phyloP scores from a whole-genome alignment of 2,888 invertebrate genomes.

The Dicycla oo region DNA sequence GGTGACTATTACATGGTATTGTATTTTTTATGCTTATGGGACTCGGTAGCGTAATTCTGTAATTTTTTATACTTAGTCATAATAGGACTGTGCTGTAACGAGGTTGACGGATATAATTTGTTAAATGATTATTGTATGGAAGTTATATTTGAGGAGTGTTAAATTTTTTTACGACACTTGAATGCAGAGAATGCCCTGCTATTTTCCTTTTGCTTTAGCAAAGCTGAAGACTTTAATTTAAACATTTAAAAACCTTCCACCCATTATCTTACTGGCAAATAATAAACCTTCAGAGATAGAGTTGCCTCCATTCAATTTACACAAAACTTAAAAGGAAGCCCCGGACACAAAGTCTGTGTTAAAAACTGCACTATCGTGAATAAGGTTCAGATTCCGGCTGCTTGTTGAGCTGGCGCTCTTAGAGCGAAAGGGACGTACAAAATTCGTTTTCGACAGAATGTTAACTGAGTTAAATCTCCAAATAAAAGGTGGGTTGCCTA shows the following conservation, averaged over 20 bases:
- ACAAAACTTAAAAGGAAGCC: constrained; percentile 34
- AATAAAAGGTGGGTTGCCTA: constrained; percentile 86
- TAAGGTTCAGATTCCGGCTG: constrained; percentile 45
- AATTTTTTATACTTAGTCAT: constrained; percentile 45
- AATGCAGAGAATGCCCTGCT: background rate
- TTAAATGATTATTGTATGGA: constrained; percentile 15
- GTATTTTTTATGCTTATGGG: constrained; percentile 48
- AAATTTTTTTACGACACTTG: background rate
- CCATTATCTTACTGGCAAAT: constrained; percentile 21
- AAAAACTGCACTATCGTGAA: constrained; percentile 48
- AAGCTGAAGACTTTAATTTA: constrained; percentile 10
- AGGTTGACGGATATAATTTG: constrained; percentile 15
- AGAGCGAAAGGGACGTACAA: constrained; percentile 74
- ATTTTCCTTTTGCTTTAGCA: background rate
- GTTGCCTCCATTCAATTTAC: constrained; percentile 30
- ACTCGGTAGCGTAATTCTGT: constrained; percentile 27
- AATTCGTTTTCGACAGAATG: constrained; percentile 84
- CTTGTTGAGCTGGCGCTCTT: constrained; percentile 45
- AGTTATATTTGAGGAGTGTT: constrained; percentile 11
- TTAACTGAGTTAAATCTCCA: constrained; percentile 88
- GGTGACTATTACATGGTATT: constrained; percentile 45
- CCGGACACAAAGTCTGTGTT: constrained; percentile 31
- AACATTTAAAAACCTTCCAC: constrained; percentile 14
- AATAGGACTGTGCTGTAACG: constrained; percentile 11
- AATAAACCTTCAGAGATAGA: constrained; percentile 24